Evolutionary conservation across 2,888 invertebrate genomes (phyloP).

Genomic region (Pseudococcus longispinus): DNA sequence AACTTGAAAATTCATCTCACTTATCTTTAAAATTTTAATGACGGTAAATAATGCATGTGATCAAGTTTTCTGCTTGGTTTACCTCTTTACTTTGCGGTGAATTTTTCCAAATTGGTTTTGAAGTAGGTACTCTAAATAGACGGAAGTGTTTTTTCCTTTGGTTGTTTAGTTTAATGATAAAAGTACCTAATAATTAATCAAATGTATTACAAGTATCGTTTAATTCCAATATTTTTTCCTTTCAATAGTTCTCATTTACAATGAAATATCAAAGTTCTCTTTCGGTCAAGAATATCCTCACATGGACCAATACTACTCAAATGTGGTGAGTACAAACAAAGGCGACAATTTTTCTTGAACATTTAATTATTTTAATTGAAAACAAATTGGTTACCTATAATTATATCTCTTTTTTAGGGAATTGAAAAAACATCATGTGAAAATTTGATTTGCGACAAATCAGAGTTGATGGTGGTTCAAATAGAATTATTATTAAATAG

Average conservation of each 20-base stretch:
- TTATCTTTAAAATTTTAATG: not conserved
- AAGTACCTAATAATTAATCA: not conserved
- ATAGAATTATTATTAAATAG: not conserved
- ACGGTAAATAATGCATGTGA: too few relatives aligned
- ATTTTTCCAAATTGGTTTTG: too few relatives aligned
- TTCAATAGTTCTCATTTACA: not conserved
- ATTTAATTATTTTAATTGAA: not conserved
- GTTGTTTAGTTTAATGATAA: not conserved
- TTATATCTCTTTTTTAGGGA: not conserved
- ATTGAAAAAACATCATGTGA: not conserved
- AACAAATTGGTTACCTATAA: not conserved
- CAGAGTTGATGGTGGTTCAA: not conserved
- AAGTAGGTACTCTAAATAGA: too few relatives aligned
- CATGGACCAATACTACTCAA: not conserved
- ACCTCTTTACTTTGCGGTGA: too few relatives aligned
- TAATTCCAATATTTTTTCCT: not conserved
- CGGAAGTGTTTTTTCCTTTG: too few relatives aligned
- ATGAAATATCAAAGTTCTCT: not conserved
- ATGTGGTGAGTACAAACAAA: not conserved
- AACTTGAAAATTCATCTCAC: too few relatives aligned
- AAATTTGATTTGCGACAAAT: not conserved
- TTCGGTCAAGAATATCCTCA: not conserved
- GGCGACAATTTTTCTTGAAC: not conserved
- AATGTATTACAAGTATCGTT: not conserved
- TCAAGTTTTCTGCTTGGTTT: too few relatives aligned